Conservation (phyloP, 1,140 invertebrate genomes). For the Anadara kagoshimensis region DNA sequence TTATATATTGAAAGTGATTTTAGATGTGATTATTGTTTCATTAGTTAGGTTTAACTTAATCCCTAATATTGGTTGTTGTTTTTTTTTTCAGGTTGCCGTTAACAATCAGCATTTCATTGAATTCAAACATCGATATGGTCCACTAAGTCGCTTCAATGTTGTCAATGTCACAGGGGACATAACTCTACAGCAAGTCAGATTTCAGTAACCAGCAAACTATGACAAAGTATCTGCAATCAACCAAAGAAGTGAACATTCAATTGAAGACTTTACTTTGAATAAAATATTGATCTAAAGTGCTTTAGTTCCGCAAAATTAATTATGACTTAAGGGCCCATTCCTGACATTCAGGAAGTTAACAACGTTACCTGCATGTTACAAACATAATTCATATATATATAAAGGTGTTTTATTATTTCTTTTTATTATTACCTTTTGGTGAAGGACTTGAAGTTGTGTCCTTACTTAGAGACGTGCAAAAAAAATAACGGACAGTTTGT, state of each 20-base stretch:
- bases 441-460: too few species aligned
- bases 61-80: not conserved
- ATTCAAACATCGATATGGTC: slow-evolving; percentile 57
- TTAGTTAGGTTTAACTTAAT: not conserved
- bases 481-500: too few species aligned
- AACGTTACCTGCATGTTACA: too few species aligned
- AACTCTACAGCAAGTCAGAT: slow-evolving; percentile 54
- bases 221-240: not conserved
- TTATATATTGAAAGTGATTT: not conserved
- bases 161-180: slow-evolving; percentile 55
- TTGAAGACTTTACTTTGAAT: too few species aligned
- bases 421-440: too few species aligned
- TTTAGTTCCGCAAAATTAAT: too few species aligned
- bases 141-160: slow-evolving; percentile 41
- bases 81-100: slow-evolving; percentile 53
- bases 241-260: not conserved
- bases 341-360: too few species aligned
- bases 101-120: slow-evolving; percentile 66
- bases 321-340: too few species aligned
- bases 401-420: too few species aligned
- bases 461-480: too few species aligned
- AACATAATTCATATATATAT: too few species aligned
- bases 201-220: slow-evolving; percentile 39
- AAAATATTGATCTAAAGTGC: too few species aligned
- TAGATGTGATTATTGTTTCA: not conserved